A percentile compares a stretch with the other conserved stretches of the same genome.
Evolutionary conservation across 2,797 vertebrate genomes (phyloP).

Genomic region (Schizopygopsis pylzovi): DNA sequence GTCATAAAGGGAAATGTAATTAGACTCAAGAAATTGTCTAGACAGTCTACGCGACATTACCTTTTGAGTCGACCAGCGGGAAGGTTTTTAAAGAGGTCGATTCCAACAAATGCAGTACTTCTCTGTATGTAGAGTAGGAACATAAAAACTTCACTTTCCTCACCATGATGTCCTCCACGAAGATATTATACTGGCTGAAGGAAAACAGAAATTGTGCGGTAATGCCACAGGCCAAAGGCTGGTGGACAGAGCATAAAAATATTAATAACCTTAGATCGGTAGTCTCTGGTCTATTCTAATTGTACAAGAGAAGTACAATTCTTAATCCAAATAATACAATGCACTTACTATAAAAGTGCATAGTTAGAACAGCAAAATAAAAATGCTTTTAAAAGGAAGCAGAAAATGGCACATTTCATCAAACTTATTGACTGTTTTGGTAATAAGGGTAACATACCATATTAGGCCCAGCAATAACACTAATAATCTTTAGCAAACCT

Average conservation of each 20-base stretch:
- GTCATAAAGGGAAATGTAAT: not conserved
- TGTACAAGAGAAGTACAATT: not conserved
- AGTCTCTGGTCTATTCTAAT: not conserved
- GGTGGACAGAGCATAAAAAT: not conserved
- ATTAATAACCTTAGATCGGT: not conserved
- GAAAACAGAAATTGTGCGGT: not conserved
- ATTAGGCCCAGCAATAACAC: not conserved
- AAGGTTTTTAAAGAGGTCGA: constrained; percentile 84
- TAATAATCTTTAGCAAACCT: not conserved
- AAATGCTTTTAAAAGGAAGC: not conserved
- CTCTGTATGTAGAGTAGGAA: constrained; percentile 86
- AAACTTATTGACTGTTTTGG: not conserved
- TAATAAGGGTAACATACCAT: not conserved
- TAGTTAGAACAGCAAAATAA: not conserved
- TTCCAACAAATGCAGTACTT: constrained; percentile 83
- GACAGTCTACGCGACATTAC: constrained; percentile 68
- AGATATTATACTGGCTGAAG: constrained; percentile 91
- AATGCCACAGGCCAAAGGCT: not conserved
- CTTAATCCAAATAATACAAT: not conserved
- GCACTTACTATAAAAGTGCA: not conserved
- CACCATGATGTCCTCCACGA: constrained; percentile 98
- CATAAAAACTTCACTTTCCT: constrained; percentile 89
- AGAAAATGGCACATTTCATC: not conserved
- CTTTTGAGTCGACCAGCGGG: constrained; percentile 91
- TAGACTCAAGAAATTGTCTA: not conserved